Evolutionary conservation across 2,113 vertebrate genomes (phyloP), one percentile per base, ranked within the genome.

Genomic region (Acinonyx jubatus): DNA sequence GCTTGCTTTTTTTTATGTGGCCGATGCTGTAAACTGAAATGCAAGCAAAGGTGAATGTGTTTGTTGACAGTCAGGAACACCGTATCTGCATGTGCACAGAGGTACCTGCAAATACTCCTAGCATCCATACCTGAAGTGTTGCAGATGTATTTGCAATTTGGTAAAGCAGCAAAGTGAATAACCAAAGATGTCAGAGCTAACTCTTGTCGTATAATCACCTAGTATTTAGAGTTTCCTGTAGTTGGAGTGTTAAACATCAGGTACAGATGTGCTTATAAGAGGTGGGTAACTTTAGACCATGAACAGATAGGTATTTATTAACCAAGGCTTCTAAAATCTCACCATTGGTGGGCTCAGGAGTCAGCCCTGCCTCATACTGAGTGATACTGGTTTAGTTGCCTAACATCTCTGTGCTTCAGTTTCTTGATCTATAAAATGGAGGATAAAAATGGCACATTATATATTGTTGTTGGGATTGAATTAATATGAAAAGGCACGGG

Each of bases 301-400:
- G 13, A 95, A 48, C 36, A 78, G 68, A 18, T 74, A 61, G 73
- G 29, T 74, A 87, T 50, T 48, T 80, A 55, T 96, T 73, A 96
- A 45, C 63, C 48, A 57, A 83, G 2, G 41, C 18, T 66, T 21
- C 66, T 80, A 68, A 89, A 78, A 71, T 81, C 19, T 93, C 29
- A 52, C 52, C 69, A 10, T 31, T 31, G 63, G 12, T 71, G 38
- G 33, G 55, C 50, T 71, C 19, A 16, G 57, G 29, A 69, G 27
- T n/a, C 82, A 83, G 25, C 29, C 52, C 23, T 89, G 36, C 78
- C 63, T n/a, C 18, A 21, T 65, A 55, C 4, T 66, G 8, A 88
- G 41, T 71, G 31, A 18, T 71, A 33, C 11, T 38, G 63, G 7
- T 1, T 38, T 91, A 57, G 31, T 95, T 95, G 65, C 29, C 33